phyloP scores from a whole-genome alignment of 2,797 vertebrate genomes.

The Sylvia borin region DNA sequence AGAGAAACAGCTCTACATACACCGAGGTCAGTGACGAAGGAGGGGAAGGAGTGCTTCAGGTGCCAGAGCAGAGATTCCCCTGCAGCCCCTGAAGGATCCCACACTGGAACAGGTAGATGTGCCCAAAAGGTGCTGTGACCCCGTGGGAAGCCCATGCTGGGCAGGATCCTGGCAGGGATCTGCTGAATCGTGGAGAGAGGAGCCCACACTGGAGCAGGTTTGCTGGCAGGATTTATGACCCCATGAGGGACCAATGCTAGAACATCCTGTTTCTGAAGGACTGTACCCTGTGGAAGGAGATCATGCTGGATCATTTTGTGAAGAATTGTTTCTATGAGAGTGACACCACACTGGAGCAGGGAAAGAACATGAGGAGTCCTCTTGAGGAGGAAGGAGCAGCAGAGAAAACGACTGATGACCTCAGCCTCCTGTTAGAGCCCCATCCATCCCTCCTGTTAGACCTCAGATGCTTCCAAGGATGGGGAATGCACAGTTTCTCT shows the following conservation, averaged over 20 bases:
- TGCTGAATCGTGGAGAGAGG: not conserved
- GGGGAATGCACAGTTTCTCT: not conserved
- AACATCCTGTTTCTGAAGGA: not conserved
- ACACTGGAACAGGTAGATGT: not conserved
- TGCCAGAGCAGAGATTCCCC: not conserved
- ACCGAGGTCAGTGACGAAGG: accelerated
- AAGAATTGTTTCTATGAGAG: not conserved
- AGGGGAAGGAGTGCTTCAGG: not conserved
- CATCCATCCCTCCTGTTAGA: not conserved
- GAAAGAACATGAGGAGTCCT: not conserved
- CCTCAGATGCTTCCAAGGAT: not conserved
- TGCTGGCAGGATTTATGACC: not conserved
- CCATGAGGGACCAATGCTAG: not conserved
- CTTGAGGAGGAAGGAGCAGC: not conserved
- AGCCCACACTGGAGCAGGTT: not conserved
- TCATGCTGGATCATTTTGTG: not conserved
- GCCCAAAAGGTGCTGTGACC: not conserved
- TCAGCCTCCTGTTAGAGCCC: not conserved
- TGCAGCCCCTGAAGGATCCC: not conserved
- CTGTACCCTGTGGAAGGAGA: not conserved
- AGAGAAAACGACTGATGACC: not conserved
- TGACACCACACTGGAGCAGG: not conserved
- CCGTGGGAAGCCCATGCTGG: not conserved
- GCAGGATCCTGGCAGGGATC: not conserved
- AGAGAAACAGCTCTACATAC: not conserved